Conservation (phyloP, 2,888 invertebrate species). For the Apamea anceps region DNA sequence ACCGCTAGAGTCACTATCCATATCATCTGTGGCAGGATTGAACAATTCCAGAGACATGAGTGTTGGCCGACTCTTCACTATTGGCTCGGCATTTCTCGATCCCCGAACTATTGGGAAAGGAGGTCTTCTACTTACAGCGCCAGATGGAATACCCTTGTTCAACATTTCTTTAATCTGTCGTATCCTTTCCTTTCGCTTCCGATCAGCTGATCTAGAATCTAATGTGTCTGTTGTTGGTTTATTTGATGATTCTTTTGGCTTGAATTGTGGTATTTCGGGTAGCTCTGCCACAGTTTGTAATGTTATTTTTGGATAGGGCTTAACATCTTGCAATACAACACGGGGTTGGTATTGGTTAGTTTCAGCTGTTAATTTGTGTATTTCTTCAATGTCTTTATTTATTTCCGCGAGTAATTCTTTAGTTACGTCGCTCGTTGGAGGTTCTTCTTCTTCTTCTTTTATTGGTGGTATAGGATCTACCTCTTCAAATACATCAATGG, state of each 20-base stretch:
- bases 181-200: constrained; percentile 91
- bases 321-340: constrained; percentile 86
- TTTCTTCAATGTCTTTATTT: constrained; percentile 88
- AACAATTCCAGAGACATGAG: constrained; percentile 95
- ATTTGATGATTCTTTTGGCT: constrained; percentile 78
- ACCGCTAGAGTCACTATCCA: constrained; percentile 97
- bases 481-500: constrained; percentile 84
- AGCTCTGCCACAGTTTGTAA: constrained; percentile 91
- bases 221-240: constrained; percentile 81
- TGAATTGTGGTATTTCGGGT: constrained; percentile 91
- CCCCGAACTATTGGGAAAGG: constrained; percentile 93
- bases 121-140: constrained; percentile 86
- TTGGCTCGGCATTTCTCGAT: constrained; percentile 90
- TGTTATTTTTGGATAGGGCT: constrained; percentile 90
- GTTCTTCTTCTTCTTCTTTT: constrained; percentile 84
- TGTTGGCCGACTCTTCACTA: constrained; percentile 93
- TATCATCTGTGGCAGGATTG: constrained; percentile 97
- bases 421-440: constrained; percentile 79
- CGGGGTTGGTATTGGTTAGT: constrained; percentile 83
- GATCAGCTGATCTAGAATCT: constrained; percentile 87
- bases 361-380: constrained; percentile 88
- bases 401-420: constrained; percentile 85
- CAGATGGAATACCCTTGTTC: constrained; percentile 92
- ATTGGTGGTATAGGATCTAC: constrained; percentile 86
- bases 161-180: constrained; percentile 93